Evolutionary conservation across 2,888 invertebrate genomes (phyloP).

Genomic region (Phalera bucephala): DNA sequence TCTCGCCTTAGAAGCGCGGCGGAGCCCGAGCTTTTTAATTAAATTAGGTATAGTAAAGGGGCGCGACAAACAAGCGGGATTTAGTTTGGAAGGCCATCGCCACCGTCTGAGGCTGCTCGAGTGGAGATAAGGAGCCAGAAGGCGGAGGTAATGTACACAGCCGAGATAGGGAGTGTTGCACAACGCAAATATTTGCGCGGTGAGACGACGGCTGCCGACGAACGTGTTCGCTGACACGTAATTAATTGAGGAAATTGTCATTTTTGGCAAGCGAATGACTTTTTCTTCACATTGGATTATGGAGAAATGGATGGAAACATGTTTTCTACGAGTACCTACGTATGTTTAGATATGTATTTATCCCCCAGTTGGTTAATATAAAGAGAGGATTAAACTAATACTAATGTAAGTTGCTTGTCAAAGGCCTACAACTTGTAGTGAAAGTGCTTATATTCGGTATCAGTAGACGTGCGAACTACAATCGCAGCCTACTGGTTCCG

Average conservation of each 20-base stretch:
- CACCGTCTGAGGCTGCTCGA: constrained; percentile 47
- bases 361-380: too few relatives aligned
- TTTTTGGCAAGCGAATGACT: constrained; percentile 5
- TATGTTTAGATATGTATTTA: too few relatives aligned
- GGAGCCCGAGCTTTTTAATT: constrained; percentile 55
- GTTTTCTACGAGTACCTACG: too few relatives aligned
- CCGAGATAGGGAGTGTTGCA: constrained; percentile 59
- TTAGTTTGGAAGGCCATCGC: constrained; percentile 51
- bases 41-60: constrained; percentile 57
- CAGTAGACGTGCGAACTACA: too few relatives aligned
- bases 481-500: too few relatives aligned
- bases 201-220: constrained; percentile 25
- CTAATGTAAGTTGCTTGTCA: too few relatives aligned
- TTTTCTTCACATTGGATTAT: too few relatives aligned
- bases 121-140: constrained; percentile 59
- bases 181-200: constrained; percentile 62
- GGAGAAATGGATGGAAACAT: too few relatives aligned
- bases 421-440: too few relatives aligned
- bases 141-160: constrained; percentile 61
- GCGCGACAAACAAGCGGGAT: constrained; percentile 54
- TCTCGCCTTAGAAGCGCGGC: constrained; percentile 18
- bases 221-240: constrained; percentile 30
- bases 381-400: too few relatives aligned
- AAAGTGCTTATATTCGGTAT: too few relatives aligned
- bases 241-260: constrained; percentile 21